phyloP scores from a whole-genome alignment of 2,113 vertebrate genomes.

The Rhagologus leucostigma region DNA sequence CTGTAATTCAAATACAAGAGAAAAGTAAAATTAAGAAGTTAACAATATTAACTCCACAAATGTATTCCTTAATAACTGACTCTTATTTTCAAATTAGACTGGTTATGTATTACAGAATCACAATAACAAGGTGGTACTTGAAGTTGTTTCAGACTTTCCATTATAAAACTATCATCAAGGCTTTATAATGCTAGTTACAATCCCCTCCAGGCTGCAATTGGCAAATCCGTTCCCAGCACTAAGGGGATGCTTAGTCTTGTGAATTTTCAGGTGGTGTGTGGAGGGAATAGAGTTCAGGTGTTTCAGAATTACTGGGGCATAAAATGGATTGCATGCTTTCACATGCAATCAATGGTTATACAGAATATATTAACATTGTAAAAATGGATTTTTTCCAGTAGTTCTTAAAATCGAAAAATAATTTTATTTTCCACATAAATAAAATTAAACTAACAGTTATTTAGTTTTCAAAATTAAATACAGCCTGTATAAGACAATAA shows the following conservation, averaged over 20 bases:
- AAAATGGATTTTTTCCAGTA: background rate
- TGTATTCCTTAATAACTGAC: constrained; percentile 3
- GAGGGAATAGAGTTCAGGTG: background rate
- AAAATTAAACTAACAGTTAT: background rate
- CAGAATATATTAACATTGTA: background rate
- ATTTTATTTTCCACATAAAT: background rate
- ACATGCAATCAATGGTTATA: background rate
- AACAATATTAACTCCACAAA: constrained; percentile 49
- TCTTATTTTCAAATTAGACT: constrained; percentile 46
- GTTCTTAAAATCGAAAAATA: background rate
- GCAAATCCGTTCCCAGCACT: background rate
- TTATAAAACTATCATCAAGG: background rate
- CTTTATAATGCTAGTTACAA: background rate
- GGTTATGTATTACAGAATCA: background rate
- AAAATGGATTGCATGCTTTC: background rate
- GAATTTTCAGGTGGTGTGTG: background rate
- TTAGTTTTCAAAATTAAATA: constrained; percentile 6
- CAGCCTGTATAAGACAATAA: background rate
- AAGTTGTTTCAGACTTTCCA: constrained; percentile 24
- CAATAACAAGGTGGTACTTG: constrained; percentile 6
- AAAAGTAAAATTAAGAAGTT: constrained; percentile 51
- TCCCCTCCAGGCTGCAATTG: background rate
- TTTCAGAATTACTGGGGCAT: background rate
- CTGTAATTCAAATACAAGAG: constrained; percentile 42
- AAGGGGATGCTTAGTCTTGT: background rate